phyloP scores from a whole-genome alignment of 2,797 vertebrate species.

The Diplodus sargus region DNA sequence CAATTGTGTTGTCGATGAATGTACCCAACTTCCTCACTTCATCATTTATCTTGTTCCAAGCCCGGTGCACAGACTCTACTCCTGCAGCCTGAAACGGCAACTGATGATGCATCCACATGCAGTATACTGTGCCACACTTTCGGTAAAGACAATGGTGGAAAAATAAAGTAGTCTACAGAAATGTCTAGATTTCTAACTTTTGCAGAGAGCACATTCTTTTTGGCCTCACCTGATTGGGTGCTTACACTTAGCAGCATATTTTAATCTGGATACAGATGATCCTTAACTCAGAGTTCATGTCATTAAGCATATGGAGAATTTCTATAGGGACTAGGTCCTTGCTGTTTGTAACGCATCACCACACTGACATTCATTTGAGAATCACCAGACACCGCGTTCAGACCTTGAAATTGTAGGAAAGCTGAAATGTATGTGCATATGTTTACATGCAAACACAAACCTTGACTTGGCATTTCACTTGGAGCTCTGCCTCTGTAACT shows the following conservation, averaged over 20 bases:
- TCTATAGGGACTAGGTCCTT: neutral
- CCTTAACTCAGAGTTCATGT: constrained; percentile 10
- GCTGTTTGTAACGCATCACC: constrained; percentile 14
- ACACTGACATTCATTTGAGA: constrained; percentile 22
- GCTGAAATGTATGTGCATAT: constrained; percentile 77
- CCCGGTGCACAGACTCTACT: constrained; percentile 45
- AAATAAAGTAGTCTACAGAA: constrained; percentile 30
- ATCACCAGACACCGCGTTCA: constrained; percentile 26
- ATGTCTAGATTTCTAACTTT: constrained; percentile 19
- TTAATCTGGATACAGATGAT: neutral
- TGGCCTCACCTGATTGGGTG: neutral
- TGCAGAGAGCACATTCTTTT: neutral
- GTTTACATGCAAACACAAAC: constrained; percentile 77
- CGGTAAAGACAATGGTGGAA: constrained; percentile 19
- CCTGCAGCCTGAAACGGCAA: constrained; percentile 44
- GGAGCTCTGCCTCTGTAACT: constrained; percentile 71
- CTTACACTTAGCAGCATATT: neutral
- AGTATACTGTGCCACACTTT: constrained; percentile 15
- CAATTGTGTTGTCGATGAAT: constrained; percentile 75
- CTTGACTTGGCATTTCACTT: constrained; percentile 61
- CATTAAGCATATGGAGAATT: neutral
- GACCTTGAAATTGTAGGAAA: constrained; percentile 65
- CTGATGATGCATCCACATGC: constrained; percentile 46
- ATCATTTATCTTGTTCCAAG: constrained; percentile 75
- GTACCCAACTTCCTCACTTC: constrained; percentile 69